Evolutionary conservation across 2,113 vertebrate species (phyloP), one percentile per base, ranked within the genome.

Genomic region (Thamnaconus septentrionalis): DNA sequence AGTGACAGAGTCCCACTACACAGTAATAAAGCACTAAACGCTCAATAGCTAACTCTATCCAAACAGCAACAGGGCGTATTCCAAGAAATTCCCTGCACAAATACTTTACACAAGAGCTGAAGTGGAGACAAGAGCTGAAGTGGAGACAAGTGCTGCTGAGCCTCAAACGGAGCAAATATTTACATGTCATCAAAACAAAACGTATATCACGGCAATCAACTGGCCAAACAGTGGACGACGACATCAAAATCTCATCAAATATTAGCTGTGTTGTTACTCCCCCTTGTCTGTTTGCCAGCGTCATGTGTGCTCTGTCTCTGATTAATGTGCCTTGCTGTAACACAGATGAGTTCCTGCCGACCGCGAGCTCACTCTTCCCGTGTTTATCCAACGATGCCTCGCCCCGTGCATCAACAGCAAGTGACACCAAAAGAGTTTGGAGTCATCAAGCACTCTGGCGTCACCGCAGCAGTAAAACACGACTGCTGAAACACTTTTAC

Each of bases 51-150:
- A 58, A 67, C 53, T 57, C 65, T 77, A 52, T 80, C 55, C 76
- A 77, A 85, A 83, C 70, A 84, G 7, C 6, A 5, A 5, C 3
- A 8, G 41, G 59, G 57, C 3, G 56, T 77, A 43, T 73, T 71
- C 59, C 66, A 53, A 63, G 42, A 66, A 54, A 64, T 41, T 11
- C 56, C 63, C 73, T 63, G 59, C 54, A 59, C 59, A 81, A 84
- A 82, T 59, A 73, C 49, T 69, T 66, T 50, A 58, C 47, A 64
- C 55, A 71, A n/a, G 6, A 41, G 42, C 57, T 78, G 69, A 69
- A 77, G 76, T 57, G 69, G 42, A 66, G 66, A 60, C n/a, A 64
- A 0, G 10, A 8, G 8, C 53, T 8, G 69, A 69, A 77, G 76
- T 57, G 69, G 42, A 66, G 66, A 60, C n/a, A 64, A 0, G 10